Base-by-base conservation (phyloP, 2,113 vertebrate species). In the Chaenocephalus aceratus region DNA sequence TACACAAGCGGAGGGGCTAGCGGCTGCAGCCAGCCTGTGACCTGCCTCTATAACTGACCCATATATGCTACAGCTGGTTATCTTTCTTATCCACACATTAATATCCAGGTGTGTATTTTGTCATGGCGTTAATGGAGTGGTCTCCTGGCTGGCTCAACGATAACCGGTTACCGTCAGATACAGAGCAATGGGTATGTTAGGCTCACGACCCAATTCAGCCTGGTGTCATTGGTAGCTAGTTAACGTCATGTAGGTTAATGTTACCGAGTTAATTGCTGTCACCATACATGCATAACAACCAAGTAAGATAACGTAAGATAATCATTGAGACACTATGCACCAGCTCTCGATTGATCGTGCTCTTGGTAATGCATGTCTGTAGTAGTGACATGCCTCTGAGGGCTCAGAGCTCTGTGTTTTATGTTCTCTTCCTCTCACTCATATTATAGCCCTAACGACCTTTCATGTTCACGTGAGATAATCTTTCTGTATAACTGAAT, bases 181-280 rank as follows among this genome's bases (percentile, higher is more conserved):
- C 53, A 46, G 13, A 69, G 60, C 45, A 15, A 10, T 49, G 59
- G 13, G 56, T 26, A 9, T 59, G 10, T 51, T 51, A 16, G 49
- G 72, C 36, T 48, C 6, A 68, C 51, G 48, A 52, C 76, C 63
- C 45, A 52, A 10, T 60, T 10, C 46, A 23, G 45, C 62, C 49
- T 3, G 3, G 4, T 44, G 21, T 58, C 5, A 34, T 58, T 52
- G 44, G 8, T 6, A 44, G 34, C 53, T 41, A 41, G 36, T 41
- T 59, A 41, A 30, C 14, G 26, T 62, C 44, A 30, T 3, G 5
- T 44, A 26, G 44, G 30, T 21, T 18, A 13, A 26, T 68, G 34
- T 52, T 7, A 48, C 60, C 18, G 9, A 36, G 34, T 45, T 45
- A 36, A 36, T 36, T 30, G 26, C 26, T 30, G 26, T 30, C 5